phyloP scores from a whole-genome alignment of 2,113 vertebrate genomes.

The Elephas maximus region DNA sequence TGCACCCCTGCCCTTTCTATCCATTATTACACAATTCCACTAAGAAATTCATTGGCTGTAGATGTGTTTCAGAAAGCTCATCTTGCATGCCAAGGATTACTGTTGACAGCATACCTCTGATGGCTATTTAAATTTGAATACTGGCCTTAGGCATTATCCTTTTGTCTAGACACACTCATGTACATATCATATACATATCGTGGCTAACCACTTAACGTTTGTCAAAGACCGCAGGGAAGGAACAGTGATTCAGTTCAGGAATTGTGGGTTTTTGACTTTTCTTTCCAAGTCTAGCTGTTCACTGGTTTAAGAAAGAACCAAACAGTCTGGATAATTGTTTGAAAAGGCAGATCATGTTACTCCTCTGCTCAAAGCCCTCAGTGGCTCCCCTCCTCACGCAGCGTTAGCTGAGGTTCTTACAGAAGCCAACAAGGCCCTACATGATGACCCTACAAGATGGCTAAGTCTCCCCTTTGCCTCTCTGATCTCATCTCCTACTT shows the following conservation, averaged over 20 bases:
- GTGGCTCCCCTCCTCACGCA: neutral
- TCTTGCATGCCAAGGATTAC: neutral
- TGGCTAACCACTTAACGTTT: neutral
- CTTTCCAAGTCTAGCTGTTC: neutral
- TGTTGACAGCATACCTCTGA: neutral
- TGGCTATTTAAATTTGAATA: neutral
- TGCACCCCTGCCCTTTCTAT: neutral
- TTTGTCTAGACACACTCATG: neutral
- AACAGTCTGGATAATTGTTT: neutral
- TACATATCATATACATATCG: neutral
- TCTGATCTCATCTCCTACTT: neutral
- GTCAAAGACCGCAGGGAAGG: neutral
- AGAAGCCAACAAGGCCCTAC: neutral
- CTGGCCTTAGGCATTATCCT: neutral
- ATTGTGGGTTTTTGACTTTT: neutral
- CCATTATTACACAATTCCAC: neutral
- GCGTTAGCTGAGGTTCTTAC: neutral
- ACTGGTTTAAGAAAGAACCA: conserved; percentile 35
- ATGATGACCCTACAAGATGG: neutral
- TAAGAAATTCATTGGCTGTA: neutral
- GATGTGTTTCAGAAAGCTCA: neutral
- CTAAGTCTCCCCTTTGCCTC: neutral
- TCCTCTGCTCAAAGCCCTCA: neutral
- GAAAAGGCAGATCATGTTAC: neutral
- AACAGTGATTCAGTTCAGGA: neutral